phyloP scores from a whole-genome alignment of 2,888 invertebrate genomes.

The Nymphalis c-album region DNA sequence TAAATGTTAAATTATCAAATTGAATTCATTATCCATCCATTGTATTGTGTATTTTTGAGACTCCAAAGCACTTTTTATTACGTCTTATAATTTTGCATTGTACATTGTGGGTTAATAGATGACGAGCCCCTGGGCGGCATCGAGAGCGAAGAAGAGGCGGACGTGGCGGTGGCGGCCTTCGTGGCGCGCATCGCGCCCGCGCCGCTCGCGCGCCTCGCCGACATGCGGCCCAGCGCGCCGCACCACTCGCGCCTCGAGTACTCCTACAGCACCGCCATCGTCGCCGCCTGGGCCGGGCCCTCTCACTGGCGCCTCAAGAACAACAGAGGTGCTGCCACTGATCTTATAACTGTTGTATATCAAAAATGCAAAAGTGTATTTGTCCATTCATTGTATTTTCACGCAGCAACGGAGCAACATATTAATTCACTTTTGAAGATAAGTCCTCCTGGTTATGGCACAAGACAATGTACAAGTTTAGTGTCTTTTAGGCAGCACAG shows the following conservation, averaged over 20 bases:
- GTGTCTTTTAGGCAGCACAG: no score
- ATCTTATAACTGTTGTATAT: no score
- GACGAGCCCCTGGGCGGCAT: constrained; percentile 73
- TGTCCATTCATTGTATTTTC: no score
- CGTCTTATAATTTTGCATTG: no score
- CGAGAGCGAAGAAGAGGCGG: constrained; percentile 72
- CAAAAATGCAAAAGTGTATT: no score
- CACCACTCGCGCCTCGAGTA: constrained; percentile 83
- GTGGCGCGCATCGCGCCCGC: constrained; percentile 47
- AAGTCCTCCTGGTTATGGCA: no score
- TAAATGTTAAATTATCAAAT: neutral
- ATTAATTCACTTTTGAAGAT: no score
- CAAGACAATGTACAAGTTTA: no score
- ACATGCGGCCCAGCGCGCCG: constrained; percentile 80
- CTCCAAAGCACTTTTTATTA: no score
- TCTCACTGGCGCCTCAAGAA: constrained; percentile 89
- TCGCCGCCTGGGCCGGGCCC: constrained; percentile 89
- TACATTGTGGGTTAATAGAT: constrained; percentile 46
- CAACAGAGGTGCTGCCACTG: constrained; percentile 53
- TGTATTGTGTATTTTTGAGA: no score
- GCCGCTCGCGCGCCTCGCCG: constrained; percentile 64
- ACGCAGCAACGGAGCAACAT: no score
- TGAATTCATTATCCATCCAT: no score
- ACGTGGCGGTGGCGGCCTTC: constrained; percentile 61
- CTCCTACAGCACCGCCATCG: constrained; percentile 84